Percentiles rank a stretch among this genome's conserved stretches.
These are phyloP conservation scores for Anoplius nigerrimus DNA, from an alignment of 2,888 invertebrate species.

Conservation along the genomic window DNA sequence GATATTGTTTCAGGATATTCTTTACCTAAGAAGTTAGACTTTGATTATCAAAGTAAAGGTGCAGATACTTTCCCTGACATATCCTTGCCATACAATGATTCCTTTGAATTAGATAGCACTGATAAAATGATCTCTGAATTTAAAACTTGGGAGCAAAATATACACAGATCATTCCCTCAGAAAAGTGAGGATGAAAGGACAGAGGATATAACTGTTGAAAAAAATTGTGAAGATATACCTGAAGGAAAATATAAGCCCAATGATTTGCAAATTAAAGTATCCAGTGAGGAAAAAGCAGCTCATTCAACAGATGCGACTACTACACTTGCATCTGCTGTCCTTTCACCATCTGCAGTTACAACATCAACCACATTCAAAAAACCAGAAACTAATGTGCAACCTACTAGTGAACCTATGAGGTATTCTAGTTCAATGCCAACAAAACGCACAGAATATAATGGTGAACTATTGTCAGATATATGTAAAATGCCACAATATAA, in stretches of 20 bases:
- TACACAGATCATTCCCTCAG: constrained; percentile 15
- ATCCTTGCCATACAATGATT: constrained; percentile 56
- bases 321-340: not conserved
- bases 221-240: not conserved
- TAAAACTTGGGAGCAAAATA: constrained; percentile 57
- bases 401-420: constrained; percentile 30
- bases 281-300: not conserved
- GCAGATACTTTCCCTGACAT: constrained; percentile 48
- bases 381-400: constrained; percentile 15
- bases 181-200: constrained; percentile 17
- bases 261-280: constrained; percentile 9
- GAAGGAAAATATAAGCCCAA: not conserved
- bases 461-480: constrained; percentile 29
- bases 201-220: not conserved
- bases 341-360: not conserved
- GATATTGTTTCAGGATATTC: not conserved
- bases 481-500: constrained; percentile 36
- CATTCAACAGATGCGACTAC: not conserved
- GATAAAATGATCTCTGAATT: constrained; percentile 61
- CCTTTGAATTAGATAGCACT: constrained; percentile 54
- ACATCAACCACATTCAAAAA: constrained; percentile 7
- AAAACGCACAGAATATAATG: constrained; percentile 29
- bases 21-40: constrained; percentile 43
- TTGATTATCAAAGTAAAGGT: constrained; percentile 40
- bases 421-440: constrained; percentile 10